Conservation (phyloP, 2,888 invertebrate genomes). For the Automeris io region DNA sequence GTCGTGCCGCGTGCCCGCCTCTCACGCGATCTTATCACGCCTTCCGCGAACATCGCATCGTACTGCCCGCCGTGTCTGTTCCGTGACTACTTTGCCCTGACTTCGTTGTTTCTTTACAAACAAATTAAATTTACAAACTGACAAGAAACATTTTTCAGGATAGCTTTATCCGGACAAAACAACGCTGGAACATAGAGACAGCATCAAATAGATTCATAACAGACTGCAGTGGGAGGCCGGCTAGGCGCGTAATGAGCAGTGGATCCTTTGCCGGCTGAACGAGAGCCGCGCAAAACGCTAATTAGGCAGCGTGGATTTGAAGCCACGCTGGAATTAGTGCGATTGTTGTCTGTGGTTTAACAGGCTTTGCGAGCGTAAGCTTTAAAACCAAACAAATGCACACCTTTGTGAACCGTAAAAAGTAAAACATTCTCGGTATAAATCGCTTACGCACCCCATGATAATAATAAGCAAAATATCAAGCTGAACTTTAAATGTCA, state of each 20-base stretch:
- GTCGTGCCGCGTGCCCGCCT: conserved; percentile 52
- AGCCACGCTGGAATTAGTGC: conserved; percentile 66
- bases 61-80: conserved; percentile 63
- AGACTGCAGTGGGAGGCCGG: conserved; percentile 25
- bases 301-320: conserved; percentile 68
- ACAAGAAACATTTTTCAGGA: conserved; percentile 30
- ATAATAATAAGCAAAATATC: conserved; percentile 51
- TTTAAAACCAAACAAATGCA: conserved; percentile 30
- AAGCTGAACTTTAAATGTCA: conserved; percentile 72
- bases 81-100: conserved; percentile 57
- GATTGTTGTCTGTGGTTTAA: conserved; percentile 51
- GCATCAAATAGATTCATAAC: conserved; percentile 38
- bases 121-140: conserved; percentile 44
- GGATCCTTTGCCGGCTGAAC: conserved; percentile 69
- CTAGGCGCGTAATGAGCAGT: conserved; percentile 64
- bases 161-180: conserved; percentile 22
- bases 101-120: conserved; percentile 41
- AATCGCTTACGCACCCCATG: conserved; percentile 24
- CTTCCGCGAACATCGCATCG: conserved; percentile 71
- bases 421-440: conserved; percentile 16
- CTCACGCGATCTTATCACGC: conserved; percentile 74
- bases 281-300: conserved; percentile 53
- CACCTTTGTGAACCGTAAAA: conserved; percentile 7
- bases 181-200: conserved; percentile 32
- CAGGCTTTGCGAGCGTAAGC: conserved; percentile 20